Evolutionary conservation across 2,113 vertebrate species (phyloP).

Genomic region (Amphilophus citrinellus): DNA sequence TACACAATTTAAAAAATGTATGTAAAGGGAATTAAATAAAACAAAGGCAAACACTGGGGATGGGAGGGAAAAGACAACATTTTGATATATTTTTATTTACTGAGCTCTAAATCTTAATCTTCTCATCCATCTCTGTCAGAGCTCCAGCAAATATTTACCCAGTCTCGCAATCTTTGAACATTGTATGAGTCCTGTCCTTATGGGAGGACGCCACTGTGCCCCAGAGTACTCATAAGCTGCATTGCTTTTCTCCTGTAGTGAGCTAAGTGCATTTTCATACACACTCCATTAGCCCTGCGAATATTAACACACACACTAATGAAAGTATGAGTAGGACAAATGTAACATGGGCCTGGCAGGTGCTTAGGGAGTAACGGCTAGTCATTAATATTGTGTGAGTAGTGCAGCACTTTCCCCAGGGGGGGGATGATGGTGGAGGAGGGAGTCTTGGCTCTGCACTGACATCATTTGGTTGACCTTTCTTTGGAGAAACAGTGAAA

Average conservation of each 20-base stretch:
- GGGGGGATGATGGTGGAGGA: conserved; percentile 24
- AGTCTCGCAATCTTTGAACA: conserved; percentile 7
- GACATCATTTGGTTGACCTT: conserved; percentile 59
- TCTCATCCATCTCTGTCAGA: conserved; percentile 46
- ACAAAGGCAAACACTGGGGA: conserved; percentile 21
- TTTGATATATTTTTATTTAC: conserved; percentile 35
- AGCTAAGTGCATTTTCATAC: conserved; percentile 44
- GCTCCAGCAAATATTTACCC: conserved; percentile 52
- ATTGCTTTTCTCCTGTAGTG: conserved; percentile 28
- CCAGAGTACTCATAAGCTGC: conserved; percentile 25
- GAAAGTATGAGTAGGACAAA: conserved; percentile 46
- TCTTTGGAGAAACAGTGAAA: conserved; percentile 48
- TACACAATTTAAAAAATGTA: neutral
- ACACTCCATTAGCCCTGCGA: conserved; percentile 41
- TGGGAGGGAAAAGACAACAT: conserved; percentile 14
- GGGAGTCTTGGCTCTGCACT: conserved; percentile 33
- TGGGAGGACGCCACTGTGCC: conserved; percentile 7
- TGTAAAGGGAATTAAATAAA: conserved; percentile 17
- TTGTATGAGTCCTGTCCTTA: conserved; percentile 19
- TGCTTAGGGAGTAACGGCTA: conserved; percentile 31
- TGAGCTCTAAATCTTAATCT: conserved; percentile 43
- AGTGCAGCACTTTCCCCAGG: conserved; percentile 2
- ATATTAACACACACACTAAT: conserved; percentile 57
- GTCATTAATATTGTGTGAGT: conserved; percentile 18
- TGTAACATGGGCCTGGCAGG: conserved; percentile 44